Evolutionary conservation across 2,797 vertebrate genomes (phyloP), one percentile per base, ranked within the genome.

Genomic region (Chelon labrosus): DNA sequence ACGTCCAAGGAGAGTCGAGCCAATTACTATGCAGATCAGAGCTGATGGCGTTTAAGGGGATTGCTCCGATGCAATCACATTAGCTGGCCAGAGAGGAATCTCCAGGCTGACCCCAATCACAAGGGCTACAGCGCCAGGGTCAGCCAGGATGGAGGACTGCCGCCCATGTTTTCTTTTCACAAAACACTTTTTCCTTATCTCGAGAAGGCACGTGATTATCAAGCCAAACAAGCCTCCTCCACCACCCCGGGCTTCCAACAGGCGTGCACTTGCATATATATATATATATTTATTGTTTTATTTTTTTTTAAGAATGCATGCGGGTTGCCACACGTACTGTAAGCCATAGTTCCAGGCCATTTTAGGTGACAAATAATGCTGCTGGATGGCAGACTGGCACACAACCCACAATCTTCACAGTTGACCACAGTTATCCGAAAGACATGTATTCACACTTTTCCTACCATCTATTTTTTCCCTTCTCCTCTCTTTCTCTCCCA

Each of bases 21-120:
- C 96, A 96, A 97, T 98, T 98, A 97, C 96, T 96, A 98, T 98
- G 97, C 97, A 98, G 96, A 98, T 97, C 96, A 97, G 96, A 96
- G 94, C 93, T 95, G 90, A 93, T 94, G 93, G 95, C 95, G 96
- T 98, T 97, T 97, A 98, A 97, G 96, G 95, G 96, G 97, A 97
- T 98, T 97, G 96, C 97, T 96, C 95, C 93, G 94, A 96, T 97
- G 96, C 97, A 97, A 97, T 97, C 97, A 97, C 96, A 96, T 98
- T 97, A 98, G 94, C 95, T 93, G 95, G 96, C 94, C 96, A 95
- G 95, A 96, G 95, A 96, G 93, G 96, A 97, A 95, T 95, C 94
- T 95, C 94, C 91, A 82, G 85, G 83, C 89, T 93, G 96, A 97
- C 96, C 96, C 95, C 96, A 96, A 96, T 97, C 96, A 96, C 93